Evolutionary conservation across 2,797 vertebrate species (phyloP).

Genomic region (Chrysolophus pictus): DNA sequence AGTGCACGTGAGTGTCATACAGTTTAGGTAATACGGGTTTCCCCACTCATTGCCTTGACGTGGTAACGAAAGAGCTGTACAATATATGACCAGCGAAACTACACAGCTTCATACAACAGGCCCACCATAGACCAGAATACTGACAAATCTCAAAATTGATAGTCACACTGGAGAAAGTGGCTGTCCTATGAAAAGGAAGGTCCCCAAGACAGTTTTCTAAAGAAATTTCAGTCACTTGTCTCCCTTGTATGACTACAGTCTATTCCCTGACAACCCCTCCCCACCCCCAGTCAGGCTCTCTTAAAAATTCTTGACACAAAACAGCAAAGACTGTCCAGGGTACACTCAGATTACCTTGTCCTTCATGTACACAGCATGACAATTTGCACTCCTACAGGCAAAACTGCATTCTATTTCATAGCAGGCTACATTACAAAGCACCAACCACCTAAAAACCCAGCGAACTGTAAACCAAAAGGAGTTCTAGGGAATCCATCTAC

Average conservation of each 20-base stretch:
- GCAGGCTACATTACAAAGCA: constrained; percentile 44
- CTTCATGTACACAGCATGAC: neutral
- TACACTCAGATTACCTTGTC: neutral
- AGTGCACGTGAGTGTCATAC: neutral
- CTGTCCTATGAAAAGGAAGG: constrained; percentile 60
- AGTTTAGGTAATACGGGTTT: constrained; percentile 7
- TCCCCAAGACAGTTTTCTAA: constrained; percentile 54
- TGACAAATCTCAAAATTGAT: constrained; percentile 14
- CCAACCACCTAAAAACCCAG: constrained; percentile 19
- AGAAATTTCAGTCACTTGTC: constrained; percentile 52
- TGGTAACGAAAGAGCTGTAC: constrained; percentile 31
- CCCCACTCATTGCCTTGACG: constrained; percentile 28
- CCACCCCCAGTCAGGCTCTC: constrained; percentile 38
- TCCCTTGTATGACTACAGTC: constrained; percentile 17
- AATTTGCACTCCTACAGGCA: constrained; percentile 15
- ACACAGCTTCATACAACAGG: constrained; percentile 44
- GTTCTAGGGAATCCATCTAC: constrained; percentile 47
- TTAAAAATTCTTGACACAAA: constrained; percentile 50
- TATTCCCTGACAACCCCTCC: neutral
- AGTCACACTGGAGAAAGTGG: constrained; percentile 43
- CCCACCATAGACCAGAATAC: constrained; percentile 34
- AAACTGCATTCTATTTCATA: constrained; percentile 26
- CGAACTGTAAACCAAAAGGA: constrained; percentile 35
- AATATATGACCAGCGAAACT: constrained; percentile 44
- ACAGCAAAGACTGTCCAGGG: constrained; percentile 30